phyloP scores from a whole-genome alignment of 2,113 vertebrate species.

The Seriola rivoliana region DNA sequence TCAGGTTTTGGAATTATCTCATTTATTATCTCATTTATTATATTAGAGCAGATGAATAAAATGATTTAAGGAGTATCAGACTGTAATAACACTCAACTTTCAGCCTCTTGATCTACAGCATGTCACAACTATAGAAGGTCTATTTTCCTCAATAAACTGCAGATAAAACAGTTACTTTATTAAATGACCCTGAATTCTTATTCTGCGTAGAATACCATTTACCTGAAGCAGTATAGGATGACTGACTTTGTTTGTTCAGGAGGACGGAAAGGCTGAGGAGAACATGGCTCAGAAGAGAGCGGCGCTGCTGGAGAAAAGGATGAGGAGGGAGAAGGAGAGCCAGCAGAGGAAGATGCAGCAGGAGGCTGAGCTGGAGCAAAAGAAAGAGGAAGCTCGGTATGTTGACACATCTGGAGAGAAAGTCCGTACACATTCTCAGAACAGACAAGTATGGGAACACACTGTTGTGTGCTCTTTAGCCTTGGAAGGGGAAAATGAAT shows the following conservation, averaged over 20 bases:
- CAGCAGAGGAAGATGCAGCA: conserved; percentile 93
- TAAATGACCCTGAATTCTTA: not conserved
- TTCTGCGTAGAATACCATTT: not conserved
- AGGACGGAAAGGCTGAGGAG: conserved; percentile 93
- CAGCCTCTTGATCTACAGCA: not conserved
- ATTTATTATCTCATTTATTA: conserved; percentile 10
- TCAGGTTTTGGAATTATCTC: not conserved
- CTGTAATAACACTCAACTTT: not conserved
- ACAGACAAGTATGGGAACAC: not conserved
- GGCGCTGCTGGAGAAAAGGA: conserved; percentile 94
- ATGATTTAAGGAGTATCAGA: not conserved
- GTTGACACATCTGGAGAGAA: conserved; percentile 6
- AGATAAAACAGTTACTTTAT: not conserved
- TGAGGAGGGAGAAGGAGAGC: conserved; percentile 93
- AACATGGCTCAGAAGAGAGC: conserved; percentile 96
- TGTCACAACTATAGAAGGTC: not conserved
- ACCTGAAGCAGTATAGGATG: not conserved
- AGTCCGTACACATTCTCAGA: not conserved
- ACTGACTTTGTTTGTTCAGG: conserved; percentile 79
- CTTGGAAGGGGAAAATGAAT: not conserved
- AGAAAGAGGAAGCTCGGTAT: conserved; percentile 96
- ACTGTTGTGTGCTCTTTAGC: not conserved
- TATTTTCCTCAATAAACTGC: not conserved
- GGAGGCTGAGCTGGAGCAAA: conserved; percentile 93
- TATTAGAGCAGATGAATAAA: conserved; percentile 9